Base-by-base conservation (phyloP, 2,888 invertebrate genomes). In the Incurvaria masculella region DNA sequence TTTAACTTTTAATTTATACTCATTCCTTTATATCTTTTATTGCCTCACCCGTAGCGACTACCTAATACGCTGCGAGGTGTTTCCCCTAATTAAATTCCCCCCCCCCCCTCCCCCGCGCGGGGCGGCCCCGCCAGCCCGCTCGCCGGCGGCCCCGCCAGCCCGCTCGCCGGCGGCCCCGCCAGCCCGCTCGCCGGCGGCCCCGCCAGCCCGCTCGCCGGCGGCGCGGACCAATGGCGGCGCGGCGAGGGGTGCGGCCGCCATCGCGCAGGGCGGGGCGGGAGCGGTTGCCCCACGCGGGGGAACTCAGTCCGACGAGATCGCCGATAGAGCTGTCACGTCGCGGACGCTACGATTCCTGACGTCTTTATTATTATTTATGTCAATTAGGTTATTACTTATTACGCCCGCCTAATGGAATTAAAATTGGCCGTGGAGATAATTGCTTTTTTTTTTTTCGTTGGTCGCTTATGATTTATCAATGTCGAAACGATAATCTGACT, bases 1-100 rank as follows among this genome's bases (percentile, higher is more conserved):
- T 78, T 78, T 78, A 78, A 78, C 76, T 78, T 76, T 78, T 78
- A 76, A 78, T 78, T 78, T 78, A 78, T 78, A 76, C 76, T 78
- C 76, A 78, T 78, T 76, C 76, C 78, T 78, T 78, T 78, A 78
- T 78, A 78, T 76, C 76, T 78, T 78, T 78, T 78, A 78, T 78
- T 78, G 78, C 76, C 74, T 75, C 74, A 72, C 76, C 76, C 78
- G 73, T 74, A 71, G 76, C 75, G 72, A 67, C 74, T 76, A 21
- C 74, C 76, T 78, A 78, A 78, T 78, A 74, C 73, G 76, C 70
- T 41, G 72, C 65, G 74, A 76, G 76, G 76, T 75, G 76, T 73
- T 73, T 69, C 72, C 73, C 71, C 76, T 78, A 78, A 78, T 78
- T 78, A 78, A 78, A 78, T 78, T 78, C 76, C 76, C 75, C 75